Percentiles rank a stretch among this genome's conserved stretches.
Evolutionary conservation across 1,140 invertebrate genomes (phyloP).

Genomic region (Thaumatotibia leucotreta): DNA sequence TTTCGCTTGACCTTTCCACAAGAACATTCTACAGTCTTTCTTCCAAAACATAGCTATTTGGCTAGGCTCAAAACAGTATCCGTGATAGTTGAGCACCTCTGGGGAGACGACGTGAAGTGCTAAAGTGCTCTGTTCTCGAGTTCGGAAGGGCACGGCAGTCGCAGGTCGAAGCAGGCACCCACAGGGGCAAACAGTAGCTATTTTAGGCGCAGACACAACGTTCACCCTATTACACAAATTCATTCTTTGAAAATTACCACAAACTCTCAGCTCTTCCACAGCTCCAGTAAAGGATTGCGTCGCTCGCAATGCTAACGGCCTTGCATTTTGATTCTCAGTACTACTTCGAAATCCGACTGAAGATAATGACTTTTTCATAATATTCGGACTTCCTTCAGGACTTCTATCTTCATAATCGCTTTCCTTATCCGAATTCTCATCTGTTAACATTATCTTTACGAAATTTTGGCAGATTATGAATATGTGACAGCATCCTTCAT

Average conservation of each 20-base stretch:
- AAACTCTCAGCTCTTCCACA: constrained; percentile 59
- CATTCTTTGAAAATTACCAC: constrained; percentile 57
- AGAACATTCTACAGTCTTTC: constrained; percentile 81
- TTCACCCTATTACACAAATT: constrained; percentile 48
- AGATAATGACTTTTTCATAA: constrained; percentile 64
- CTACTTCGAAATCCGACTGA: constrained; percentile 58
- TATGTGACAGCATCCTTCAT: constrained; percentile 27
- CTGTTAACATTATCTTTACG: constrained; percentile 49
- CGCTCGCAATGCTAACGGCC: constrained; percentile 56
- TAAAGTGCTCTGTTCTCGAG: constrained; percentile 58
- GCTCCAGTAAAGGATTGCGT: constrained; percentile 72
- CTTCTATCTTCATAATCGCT: constrained; percentile 55
- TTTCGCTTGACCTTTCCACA: constrained; percentile 78
- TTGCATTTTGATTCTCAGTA: constrained; percentile 48
- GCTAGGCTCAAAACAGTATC: constrained; percentile 52
- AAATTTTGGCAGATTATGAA: constrained; percentile 18
- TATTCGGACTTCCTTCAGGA: constrained; percentile 45
- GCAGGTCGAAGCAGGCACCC: constrained; percentile 54
- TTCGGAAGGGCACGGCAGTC: constrained; percentile 48
- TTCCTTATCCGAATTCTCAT: constrained; percentile 61
- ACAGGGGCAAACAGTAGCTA: constrained; percentile 55
- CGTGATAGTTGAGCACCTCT: constrained; percentile 61
- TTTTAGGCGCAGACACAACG: constrained; percentile 34
- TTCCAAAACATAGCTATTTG: constrained; percentile 78
- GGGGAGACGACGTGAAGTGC: constrained; percentile 61